phyloP scores from a whole-genome alignment of 2,113 vertebrate genomes.

The Microcebus murinus region DNA sequence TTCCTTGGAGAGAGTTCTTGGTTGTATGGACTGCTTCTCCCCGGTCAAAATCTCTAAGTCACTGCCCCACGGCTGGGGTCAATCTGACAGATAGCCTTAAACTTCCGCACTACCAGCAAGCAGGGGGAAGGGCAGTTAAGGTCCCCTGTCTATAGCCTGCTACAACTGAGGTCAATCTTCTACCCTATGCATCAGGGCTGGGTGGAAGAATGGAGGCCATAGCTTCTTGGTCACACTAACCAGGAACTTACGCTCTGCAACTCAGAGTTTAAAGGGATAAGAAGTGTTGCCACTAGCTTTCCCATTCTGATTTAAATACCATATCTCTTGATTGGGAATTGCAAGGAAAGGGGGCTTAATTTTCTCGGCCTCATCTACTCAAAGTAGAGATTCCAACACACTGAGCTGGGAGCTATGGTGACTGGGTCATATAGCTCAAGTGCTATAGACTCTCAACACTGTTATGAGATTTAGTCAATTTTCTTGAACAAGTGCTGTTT shows the following conservation, averaged over 20 bases:
- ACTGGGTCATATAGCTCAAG: neutral
- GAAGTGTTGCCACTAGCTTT: neutral
- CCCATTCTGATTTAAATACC: neutral
- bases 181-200: accelerated
- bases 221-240: neutral
- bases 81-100: neutral
- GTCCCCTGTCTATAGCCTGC: neutral
- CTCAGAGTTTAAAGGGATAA: neutral
- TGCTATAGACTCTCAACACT: no score
- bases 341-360: neutral
- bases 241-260: neutral
- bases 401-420: neutral
- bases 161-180: no score
- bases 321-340: neutral
- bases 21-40: neutral
- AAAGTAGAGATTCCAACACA: neutral
- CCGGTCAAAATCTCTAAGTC: neutral
- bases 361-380: accelerated
- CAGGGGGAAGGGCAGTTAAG: no score
- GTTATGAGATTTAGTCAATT: neutral
- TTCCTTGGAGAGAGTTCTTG: neutral
- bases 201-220: neutral
- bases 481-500: neutral
- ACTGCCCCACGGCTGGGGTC: neutral
- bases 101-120: neutral